Evolutionary conservation across 2,113 vertebrate species (phyloP).

Genomic region (Syngnathus typhle): DNA sequence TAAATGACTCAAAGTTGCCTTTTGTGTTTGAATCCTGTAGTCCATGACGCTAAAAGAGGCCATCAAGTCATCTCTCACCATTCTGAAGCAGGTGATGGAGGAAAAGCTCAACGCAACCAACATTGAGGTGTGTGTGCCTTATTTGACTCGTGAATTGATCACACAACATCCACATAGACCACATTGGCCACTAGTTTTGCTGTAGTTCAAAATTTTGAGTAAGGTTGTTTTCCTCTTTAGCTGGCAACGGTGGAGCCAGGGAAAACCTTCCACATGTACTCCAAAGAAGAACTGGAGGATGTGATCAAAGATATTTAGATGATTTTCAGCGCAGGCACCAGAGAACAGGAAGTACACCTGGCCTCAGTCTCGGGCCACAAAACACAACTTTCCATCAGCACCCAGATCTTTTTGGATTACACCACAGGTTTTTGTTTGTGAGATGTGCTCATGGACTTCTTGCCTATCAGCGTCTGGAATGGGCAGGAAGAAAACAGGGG

Average conservation of each 20-base stretch:
- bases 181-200: no score
- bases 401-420: slow-evolving; percentile 39
- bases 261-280: slow-evolving; percentile 97
- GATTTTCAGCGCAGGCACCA: slow-evolving; percentile 21
- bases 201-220: not conserved
- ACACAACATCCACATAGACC: no score
- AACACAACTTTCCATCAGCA: slow-evolving; percentile 49
- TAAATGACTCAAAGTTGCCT: not conserved
- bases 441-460: slow-evolving; percentile 45
- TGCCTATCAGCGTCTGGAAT: slow-evolving; percentile 55
- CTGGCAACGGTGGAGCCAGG: slow-evolving; percentile 91
- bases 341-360: slow-evolving; percentile 24
- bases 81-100: slow-evolving; percentile 99
- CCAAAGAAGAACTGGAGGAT: slow-evolving; percentile 96
- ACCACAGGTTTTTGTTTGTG: slow-evolving; percentile 51
- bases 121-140: slow-evolving; percentile 80
- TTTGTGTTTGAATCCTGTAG: slow-evolving; percentile 58
- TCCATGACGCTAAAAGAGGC: slow-evolving; percentile 99
- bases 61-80: slow-evolving; percentile 96
- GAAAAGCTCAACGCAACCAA: slow-evolving; percentile 98
- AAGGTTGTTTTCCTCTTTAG: slow-evolving; percentile 58
- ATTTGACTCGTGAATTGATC: not conserved
- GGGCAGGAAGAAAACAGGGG: slow-evolving; percentile 28
- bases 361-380: slow-evolving; percentile 28
- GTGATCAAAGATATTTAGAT: slow-evolving; percentile 96